Evolutionary conservation across 2,797 vertebrate species (phyloP), one percentile per base, ranked within the genome.

Genomic region (Coreius guichenoti): DNA sequence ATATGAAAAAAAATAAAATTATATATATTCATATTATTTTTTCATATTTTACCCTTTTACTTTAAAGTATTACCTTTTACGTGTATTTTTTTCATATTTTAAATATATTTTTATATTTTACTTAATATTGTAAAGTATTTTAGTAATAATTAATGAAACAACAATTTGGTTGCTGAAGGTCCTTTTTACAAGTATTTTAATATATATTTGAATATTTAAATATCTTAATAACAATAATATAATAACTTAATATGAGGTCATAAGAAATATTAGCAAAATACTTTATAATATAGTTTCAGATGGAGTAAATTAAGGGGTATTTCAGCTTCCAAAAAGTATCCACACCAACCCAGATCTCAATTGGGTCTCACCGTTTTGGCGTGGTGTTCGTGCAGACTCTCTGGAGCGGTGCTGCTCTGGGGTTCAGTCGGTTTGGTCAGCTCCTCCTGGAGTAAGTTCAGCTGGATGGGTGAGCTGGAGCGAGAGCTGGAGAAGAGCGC

Each of bases 371-470:
- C 93, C 91, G 91, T 88, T 43, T 89, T 92, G 70, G 17, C 16
- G 31, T 86, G 92, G 76, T 92, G 90, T 83, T 95, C 90, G 0
- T 91, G 93, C 73, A 93, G 91, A 90, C 91, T 94, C 82, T 94
- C 93, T 0, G 92, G 43, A 4, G 1, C 90, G 0, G 86, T 89
- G 87, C 88, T 92, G 85, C 91, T 19, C 61, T 91, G 92, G n/a
- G 92, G 88, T 36, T 95, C 94, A 8, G 89, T 91, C 0, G 90
- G 90, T 56, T 93, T 94, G 75, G 96, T 96, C 86, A 95, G 87
- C 70, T 97, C 97, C 80, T 97, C 97, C 84, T 95, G 96, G 88
- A 97, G 95, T 81, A 97, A 90, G 89, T 97, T 95, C 65, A 98
- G 93, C 92, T 97, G 97, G 31, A 98, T 92, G 0, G 97, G 96